phyloP scores from a whole-genome alignment of 2,888 invertebrate species.

The Xestia sexstrigata region DNA sequence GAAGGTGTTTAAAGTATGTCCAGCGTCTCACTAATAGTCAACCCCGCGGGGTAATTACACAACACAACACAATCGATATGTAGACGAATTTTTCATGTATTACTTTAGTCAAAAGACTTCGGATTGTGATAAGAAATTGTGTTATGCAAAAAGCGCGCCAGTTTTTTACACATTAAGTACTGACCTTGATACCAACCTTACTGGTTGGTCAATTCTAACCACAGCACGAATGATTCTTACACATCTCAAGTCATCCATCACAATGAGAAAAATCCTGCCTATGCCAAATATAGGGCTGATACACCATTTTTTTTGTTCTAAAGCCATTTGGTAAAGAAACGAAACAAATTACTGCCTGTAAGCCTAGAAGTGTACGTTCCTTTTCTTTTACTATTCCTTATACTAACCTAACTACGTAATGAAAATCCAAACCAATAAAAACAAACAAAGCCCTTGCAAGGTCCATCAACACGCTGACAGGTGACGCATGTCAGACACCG shows the following conservation, averaged over 20 bases:
- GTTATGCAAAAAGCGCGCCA: neutral
- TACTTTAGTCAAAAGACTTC: neutral
- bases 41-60: neutral
- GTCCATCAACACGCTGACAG: neutral
- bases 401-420: neutral
- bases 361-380: neutral
- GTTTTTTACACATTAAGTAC: neutral
- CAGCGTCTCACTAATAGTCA: neutral
- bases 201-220: neutral
- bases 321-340: neutral
- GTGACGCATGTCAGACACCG: constrained; percentile 9
- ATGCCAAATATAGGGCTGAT: neutral
- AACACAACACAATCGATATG: neutral
- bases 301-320: neutral
- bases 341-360: neutral
- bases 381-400: neutral
- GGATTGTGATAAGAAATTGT: neutral
- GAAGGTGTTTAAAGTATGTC: neutral
- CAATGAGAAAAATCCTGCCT: neutral
- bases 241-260: neutral
- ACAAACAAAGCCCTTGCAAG: neutral
- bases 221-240: neutral
- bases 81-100: neutral
- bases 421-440: neutral
- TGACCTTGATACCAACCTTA: neutral